These are phyloP conservation scores for Recurvirostra avosetta DNA, from an alignment of 2,113 vertebrate genomes.

Conservation along the genomic window DNA sequence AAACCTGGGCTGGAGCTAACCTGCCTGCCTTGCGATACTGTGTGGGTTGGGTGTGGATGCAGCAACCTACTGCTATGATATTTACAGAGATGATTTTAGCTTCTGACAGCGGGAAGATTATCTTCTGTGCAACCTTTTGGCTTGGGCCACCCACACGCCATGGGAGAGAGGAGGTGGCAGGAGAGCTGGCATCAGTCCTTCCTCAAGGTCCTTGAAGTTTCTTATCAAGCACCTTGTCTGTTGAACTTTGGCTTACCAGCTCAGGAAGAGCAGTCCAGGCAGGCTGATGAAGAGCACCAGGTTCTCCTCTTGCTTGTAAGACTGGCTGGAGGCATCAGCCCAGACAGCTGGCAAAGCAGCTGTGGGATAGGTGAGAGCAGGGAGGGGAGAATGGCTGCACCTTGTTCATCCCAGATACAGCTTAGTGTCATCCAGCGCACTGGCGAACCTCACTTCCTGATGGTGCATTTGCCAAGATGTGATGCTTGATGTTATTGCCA, in stretches of 20 bases:
- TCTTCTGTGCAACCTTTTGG: neutral
- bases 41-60: neutral
- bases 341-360: neutral
- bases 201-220: neutral
- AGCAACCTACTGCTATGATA: neutral
- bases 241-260: neutral
- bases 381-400: neutral
- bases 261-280: neutral
- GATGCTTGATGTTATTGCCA: rapidly evolving
- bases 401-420: neutral
- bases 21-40: neutral
- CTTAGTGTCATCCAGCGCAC: rapidly evolving
- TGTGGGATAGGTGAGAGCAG: neutral
- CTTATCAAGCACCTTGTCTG: neutral
- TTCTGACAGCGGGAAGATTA: neutral
- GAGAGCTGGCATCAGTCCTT: neutral
- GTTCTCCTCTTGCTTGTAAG: neutral
- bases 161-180: neutral
- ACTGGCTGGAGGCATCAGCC: neutral
- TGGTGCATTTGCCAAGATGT: neutral
- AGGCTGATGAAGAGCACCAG: neutral
- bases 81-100: neutral
- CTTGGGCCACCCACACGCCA: neutral
- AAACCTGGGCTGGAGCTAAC: neutral
- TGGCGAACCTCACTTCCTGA: neutral